phyloP scores from a whole-genome alignment of 2,797 vertebrate genomes.

The Natrix natrix region DNA sequence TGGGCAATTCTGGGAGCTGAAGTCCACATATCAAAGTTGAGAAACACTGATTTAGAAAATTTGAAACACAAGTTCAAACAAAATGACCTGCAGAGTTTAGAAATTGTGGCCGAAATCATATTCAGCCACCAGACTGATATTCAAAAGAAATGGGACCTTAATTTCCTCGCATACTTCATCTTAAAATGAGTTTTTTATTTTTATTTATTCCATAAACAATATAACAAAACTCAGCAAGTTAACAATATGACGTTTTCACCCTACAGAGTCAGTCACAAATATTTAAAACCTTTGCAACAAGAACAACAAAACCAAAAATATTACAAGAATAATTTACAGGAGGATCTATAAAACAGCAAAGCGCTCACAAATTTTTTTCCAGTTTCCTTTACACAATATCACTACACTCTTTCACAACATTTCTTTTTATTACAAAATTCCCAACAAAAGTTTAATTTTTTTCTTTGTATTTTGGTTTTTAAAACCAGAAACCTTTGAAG shows the following conservation, averaged over 20 bases:
- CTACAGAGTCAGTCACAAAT: conserved; percentile 99
- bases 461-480: conserved; percentile 99
- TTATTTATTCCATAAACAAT: conserved; percentile 99
- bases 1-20: neutral
- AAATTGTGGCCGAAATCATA: neutral
- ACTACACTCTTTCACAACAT: conserved; percentile 99
- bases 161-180: conserved; percentile 87
- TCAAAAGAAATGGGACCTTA: conserved; percentile 62
- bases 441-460: conserved; percentile 98
- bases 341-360: conserved; percentile 99
- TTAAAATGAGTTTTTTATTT: conserved; percentile 96
- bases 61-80: neutral
- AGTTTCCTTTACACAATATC: conserved; percentile 98
- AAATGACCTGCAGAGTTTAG: neutral
- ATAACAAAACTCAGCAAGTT: conserved; percentile 99
- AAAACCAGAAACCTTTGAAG: conserved; percentile 99
- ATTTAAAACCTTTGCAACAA: conserved; percentile 99
- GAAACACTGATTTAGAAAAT: neutral
- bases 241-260: conserved; percentile 99
- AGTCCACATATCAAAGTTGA: neutral
- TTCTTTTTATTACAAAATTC: conserved; percentile 99
- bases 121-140: conserved; percentile 19
- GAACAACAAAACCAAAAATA: conserved; percentile 99
- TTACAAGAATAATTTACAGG: conserved; percentile 99
- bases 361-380: conserved; percentile 98